A percentile compares a stretch with the other conserved stretches of the same genome.
phyloP scores from a whole-genome alignment of 2,797 vertebrate species.

The Galaxias olidus region DNA sequence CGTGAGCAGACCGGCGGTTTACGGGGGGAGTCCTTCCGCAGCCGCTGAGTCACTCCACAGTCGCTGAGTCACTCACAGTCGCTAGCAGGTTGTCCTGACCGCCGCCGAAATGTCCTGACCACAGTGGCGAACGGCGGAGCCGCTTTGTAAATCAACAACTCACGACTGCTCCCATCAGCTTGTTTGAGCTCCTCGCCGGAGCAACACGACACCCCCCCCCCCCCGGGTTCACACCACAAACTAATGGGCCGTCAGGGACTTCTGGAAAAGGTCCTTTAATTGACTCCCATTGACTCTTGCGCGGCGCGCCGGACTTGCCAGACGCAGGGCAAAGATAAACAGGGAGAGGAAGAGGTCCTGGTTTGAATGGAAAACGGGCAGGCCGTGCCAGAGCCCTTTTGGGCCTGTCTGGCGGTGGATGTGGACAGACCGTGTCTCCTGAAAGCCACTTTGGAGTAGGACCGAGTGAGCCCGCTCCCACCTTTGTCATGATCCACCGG shows the following conservation, averaged over 20 bases:
- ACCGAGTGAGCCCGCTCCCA: conserved; percentile 12
- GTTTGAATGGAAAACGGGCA: conserved; percentile 15
- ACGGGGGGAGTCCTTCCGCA: no score
- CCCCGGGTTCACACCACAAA: conserved; percentile 53
- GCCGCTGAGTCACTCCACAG: conserved; percentile 36
- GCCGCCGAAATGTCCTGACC: conserved; percentile 56
- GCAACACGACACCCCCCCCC: conserved; percentile 38
- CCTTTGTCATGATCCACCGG: conserved; percentile 21
- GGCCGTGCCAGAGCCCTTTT: conserved; percentile 19
- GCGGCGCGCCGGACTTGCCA: conserved; percentile 22
- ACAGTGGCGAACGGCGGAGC: conserved; percentile 44
- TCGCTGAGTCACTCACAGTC: conserved; percentile 33
- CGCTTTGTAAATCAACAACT: conserved; percentile 58
- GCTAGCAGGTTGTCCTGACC: conserved; percentile 30
- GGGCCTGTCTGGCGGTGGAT: conserved; percentile 20
- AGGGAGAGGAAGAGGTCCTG: conserved; percentile 25
- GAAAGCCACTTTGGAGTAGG: conserved; percentile 28
- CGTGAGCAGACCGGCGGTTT: conserved; percentile 15
- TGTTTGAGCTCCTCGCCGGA: conserved; percentile 37
- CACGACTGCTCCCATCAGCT: conserved; percentile 40
- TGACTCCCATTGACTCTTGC: conserved; percentile 37
- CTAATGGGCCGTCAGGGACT: conserved; percentile 55
- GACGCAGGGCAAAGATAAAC: conserved; percentile 37
- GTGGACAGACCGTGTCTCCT: conserved; percentile 17
- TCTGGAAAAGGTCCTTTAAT: conserved; percentile 53